These are phyloP conservation scores for Tor tambroides DNA, from an alignment of 2,113 vertebrate genomes.

Conservation along the genomic window DNA sequence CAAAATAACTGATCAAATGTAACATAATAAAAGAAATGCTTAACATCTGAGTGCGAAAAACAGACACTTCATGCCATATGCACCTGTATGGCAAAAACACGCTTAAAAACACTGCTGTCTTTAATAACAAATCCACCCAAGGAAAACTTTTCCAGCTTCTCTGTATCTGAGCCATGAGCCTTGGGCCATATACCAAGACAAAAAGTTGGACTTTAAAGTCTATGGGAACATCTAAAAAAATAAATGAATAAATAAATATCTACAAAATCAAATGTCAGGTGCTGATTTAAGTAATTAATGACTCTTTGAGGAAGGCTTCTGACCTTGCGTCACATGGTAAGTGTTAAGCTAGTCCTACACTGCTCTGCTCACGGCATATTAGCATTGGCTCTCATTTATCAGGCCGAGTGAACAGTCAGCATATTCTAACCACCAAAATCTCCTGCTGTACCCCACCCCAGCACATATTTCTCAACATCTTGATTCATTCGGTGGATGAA, in stretches of 20 bases:
- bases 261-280: background rate
- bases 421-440: slow-evolving; percentile 41
- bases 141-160: background rate
- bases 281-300: background rate
- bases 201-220: background rate
- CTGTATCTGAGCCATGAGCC: background rate
- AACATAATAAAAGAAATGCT: background rate
- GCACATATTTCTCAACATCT: slow-evolving; percentile 16
- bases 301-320: background rate
- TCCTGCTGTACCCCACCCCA: background rate
- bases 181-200: background rate
- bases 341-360: slow-evolving; percentile 5
- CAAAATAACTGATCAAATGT: background rate
- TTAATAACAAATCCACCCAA: slow-evolving; percentile 7
- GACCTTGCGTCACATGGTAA: slow-evolving; percentile 28
- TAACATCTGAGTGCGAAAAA: background rate
- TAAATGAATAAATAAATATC: background rate
- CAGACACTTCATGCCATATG: background rate
- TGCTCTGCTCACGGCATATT: slow-evolving; percentile 19
- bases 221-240: background rate
- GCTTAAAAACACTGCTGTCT: background rate
- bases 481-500: slow-evolving; percentile 25
- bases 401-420: slow-evolving; percentile 29
- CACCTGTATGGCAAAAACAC: slow-evolving; percentile 5
- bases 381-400: slow-evolving; percentile 33